Conservation (phyloP, 1,140 invertebrate genomes). For the Scaptomyza pallida region DNA sequence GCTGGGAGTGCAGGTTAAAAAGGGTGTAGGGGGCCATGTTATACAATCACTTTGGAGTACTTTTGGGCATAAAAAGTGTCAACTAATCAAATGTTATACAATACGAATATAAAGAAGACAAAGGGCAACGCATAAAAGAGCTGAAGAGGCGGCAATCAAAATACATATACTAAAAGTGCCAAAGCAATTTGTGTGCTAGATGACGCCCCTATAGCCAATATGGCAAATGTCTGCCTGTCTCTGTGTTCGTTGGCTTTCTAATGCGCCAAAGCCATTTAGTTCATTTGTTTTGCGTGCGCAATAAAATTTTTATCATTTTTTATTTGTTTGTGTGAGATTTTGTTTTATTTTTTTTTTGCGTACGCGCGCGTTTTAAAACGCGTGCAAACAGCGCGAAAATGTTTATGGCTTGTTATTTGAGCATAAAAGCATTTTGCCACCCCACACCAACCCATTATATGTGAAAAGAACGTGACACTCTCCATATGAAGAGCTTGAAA, state of each 20-base stretch:
- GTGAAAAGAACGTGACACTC: constrained; percentile 60
- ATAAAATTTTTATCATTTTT: constrained; percentile 82
- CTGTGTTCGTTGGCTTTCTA: constrained; percentile 29
- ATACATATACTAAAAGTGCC: constrained; percentile 21
- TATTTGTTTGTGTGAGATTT: constrained; percentile 54
- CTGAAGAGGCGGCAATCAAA: constrained; percentile 60
- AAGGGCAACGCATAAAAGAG: constrained; percentile 34
- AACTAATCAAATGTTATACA: constrained; percentile 71
- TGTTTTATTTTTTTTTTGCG: constrained; percentile 9
- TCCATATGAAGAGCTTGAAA: constrained; percentile 33
- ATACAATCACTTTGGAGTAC: constrained; percentile 34
- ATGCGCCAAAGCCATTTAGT: constrained; percentile 74
- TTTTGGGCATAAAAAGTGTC: constrained; percentile 66
- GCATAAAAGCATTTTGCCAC: constrained; percentile 71
- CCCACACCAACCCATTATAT: constrained; percentile 1
- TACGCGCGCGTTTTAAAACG: constrained; percentile 48
- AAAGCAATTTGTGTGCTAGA: constrained; percentile 60
- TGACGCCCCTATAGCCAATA: constrained; percentile 38
- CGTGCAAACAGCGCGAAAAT: constrained; percentile 67
- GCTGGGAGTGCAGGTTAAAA: background rate
- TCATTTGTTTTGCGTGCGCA: constrained; percentile 75
- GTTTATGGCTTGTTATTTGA: constrained; percentile 80
- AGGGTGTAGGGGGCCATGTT: background rate
- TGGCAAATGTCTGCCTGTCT: constrained; percentile 1
- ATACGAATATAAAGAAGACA: constrained; percentile 39